phyloP scores from a whole-genome alignment of 23 tunicate species.

The Clavelina lepadiformis region DNA sequence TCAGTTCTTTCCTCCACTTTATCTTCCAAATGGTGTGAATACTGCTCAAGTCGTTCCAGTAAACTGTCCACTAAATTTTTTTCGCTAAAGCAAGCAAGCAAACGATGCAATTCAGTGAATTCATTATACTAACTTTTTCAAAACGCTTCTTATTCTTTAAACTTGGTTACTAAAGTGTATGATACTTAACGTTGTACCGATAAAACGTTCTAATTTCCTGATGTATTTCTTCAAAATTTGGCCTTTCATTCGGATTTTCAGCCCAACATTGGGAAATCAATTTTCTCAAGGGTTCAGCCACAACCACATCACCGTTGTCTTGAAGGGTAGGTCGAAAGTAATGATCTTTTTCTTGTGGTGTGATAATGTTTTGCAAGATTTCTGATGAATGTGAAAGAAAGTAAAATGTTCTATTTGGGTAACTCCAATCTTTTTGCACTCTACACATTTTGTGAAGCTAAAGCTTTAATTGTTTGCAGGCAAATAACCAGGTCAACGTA shows the following conservation, averaged over 20 bases:
- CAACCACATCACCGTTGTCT: conserved; percentile 71
- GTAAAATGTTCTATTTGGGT: too few species aligned
- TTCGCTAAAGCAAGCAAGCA: conserved; percentile 31
- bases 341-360: conserved; percentile 3
- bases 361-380: conserved; percentile 21
- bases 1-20: conserved; percentile 83
- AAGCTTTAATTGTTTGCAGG: too few species aligned
- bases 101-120: too few species aligned
- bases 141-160: too few species aligned
- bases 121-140: too few species aligned
- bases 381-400: conserved; percentile 15
- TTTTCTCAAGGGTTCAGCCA: conserved; percentile 34
- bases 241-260: conserved; percentile 50
- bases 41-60: conserved; percentile 63
- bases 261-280: conserved; percentile 53
- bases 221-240: conserved; percentile 43
- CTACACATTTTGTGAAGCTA: too few species aligned
- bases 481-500: too few species aligned
- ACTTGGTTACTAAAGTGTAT: too few species aligned
- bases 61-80: conserved; percentile 77
- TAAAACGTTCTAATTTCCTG: conserved; percentile 34
- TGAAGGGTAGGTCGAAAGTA: conserved; percentile 69
- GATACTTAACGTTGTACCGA: too few species aligned
- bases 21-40: conserved; percentile 69
- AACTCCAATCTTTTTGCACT: too few species aligned